Conservation (phyloP, 2,113 vertebrate genomes). For the Chlorocebus sabaeus region DNA sequence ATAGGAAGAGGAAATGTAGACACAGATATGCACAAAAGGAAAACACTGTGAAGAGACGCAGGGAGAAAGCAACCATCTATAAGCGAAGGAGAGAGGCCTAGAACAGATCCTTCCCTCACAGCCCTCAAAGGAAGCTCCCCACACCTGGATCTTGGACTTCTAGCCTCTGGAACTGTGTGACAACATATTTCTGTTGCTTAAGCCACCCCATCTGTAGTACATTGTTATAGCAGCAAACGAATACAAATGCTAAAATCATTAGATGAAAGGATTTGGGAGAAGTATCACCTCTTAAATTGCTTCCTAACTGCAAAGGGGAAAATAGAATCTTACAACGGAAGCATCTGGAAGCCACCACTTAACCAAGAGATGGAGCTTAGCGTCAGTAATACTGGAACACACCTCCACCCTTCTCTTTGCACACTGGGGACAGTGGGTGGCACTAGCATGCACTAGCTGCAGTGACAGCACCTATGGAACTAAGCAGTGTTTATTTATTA, state of each 20-base stretch:
- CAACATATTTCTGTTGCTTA: background rate
- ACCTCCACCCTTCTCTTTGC: background rate
- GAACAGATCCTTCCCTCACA: background rate
- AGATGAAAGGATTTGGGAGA: background rate
- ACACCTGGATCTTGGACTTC: background rate
- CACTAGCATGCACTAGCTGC: background rate
- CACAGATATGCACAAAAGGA: background rate
- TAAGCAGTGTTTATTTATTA: background rate
- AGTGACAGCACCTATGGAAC: background rate
- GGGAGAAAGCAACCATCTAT: background rate
- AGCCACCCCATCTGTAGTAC: background rate
- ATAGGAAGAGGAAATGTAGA: background rate
- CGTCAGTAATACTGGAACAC: background rate
- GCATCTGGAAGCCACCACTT: background rate
- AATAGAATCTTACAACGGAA: background rate
- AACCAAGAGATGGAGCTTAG: background rate
- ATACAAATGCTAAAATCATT: background rate
- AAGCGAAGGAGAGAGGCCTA: background rate
- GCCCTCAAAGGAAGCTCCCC: background rate
- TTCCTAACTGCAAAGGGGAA: background rate
- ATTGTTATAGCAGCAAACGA: background rate
- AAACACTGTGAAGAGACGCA: background rate
- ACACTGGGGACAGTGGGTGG: background rate
- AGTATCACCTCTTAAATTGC: background rate
- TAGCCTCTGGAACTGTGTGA: background rate